A percentile compares a stretch with the other conserved stretches of the same genome.
These are phyloP conservation scores for Apogon talboti DNA, from an alignment of 2,797 vertebrate genomes.

Conservation along the genomic window DNA sequence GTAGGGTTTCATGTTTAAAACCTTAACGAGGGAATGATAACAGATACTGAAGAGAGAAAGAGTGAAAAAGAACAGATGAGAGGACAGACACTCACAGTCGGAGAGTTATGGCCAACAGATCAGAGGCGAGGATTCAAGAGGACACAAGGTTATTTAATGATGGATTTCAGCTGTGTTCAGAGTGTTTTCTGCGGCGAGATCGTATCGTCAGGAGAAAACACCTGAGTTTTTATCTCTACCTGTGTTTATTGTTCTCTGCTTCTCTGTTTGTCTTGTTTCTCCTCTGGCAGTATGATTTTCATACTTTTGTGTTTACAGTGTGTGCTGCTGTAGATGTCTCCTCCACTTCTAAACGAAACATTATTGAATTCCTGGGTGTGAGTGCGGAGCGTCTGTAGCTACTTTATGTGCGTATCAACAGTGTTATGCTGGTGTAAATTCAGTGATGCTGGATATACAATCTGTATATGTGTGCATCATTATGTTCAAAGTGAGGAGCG, in stretches of 20 bases:
- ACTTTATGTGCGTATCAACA: background rate
- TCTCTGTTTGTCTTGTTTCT: conserved; percentile 9
- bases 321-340: background rate
- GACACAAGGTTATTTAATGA: conserved; percentile 20
- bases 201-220: background rate
- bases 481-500: conserved; percentile 21
- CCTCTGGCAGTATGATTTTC: background rate
- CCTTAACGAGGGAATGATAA: background rate
- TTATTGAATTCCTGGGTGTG: conserved; percentile 6
- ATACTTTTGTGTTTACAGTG: background rate
- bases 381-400: background rate
- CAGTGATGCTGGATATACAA: background rate
- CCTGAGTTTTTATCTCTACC: background rate
- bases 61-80: conserved; percentile 2
- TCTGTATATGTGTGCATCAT: background rate
- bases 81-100: conserved; percentile 3
- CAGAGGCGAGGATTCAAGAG: conserved; percentile 10
- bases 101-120: conserved; percentile 13
- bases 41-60: background rate
- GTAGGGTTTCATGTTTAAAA: conserved; percentile 1
- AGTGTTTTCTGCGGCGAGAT: background rate
- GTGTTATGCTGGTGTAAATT: conserved; percentile 2
- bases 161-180: background rate
- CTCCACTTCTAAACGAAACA: conserved; percentile 1
- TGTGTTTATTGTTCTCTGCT: background rate